Conservation (phyloP, 2,797 vertebrate genomes). For the Carcharodon carcharias region DNA sequence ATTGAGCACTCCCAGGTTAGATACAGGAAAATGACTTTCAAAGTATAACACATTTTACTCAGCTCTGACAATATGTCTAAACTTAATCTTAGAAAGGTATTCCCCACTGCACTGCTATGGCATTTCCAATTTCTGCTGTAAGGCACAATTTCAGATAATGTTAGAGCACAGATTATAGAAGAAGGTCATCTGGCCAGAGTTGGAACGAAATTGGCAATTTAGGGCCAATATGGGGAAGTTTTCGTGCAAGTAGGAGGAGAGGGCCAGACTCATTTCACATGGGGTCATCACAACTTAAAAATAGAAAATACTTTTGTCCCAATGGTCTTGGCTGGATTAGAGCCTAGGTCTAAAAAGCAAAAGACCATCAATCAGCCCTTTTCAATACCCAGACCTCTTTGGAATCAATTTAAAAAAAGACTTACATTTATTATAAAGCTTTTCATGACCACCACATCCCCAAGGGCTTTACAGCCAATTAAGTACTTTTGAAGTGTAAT, state of each 20-base stretch:
- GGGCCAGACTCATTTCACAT: background rate
- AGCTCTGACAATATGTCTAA: too few species aligned
- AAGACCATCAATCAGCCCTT: background rate
- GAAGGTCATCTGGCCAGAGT: background rate
- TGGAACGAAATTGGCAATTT: background rate
- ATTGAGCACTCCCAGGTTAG: background rate
- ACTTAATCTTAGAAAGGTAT: background rate
- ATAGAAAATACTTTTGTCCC: background rate
- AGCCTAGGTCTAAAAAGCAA: background rate
- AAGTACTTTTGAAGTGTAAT: too few species aligned
- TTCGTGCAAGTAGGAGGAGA: background rate
- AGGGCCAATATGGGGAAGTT: background rate
- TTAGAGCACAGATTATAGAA: background rate
- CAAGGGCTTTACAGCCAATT: background rate
- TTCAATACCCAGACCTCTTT: background rate
- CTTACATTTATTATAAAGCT: background rate
- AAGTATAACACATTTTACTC: background rate
- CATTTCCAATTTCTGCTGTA: background rate
- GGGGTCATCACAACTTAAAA: background rate
- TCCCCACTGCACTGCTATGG: background rate
- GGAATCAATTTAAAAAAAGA: background rate
- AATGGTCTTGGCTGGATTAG: background rate
- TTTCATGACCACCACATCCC: background rate
- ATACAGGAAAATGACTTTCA: background rate
- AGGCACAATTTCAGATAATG: background rate